Conservation (phyloP, 1,140 invertebrate genomes). For the Propsilocerus akamusi region DNA sequence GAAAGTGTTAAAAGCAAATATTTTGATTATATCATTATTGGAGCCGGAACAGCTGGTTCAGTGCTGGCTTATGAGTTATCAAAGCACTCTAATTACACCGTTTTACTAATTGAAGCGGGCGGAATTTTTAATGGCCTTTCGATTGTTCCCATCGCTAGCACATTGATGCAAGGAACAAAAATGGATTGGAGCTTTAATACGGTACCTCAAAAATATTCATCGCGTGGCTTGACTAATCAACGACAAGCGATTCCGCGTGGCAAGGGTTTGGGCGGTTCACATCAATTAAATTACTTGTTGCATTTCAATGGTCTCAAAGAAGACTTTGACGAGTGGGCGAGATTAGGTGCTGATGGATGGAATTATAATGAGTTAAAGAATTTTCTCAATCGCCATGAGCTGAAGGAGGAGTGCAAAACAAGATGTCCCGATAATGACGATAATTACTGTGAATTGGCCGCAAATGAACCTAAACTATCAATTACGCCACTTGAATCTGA, state of each 20-base stretch:
- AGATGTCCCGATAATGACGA: slow-evolving; percentile 21
- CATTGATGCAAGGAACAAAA: slow-evolving; percentile 38
- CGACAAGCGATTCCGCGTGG: slow-evolving; percentile 41
- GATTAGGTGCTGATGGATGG: slow-evolving; percentile 32
- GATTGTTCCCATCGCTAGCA: slow-evolving; percentile 39
- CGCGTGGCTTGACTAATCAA: slow-evolving; percentile 35
- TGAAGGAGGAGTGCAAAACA: background rate
- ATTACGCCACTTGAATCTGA: background rate
- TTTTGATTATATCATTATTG: slow-evolving; percentile 27
- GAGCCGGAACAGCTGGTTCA: slow-evolving; percentile 61
- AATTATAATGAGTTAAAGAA: slow-evolving; percentile 28
- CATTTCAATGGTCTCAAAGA: slow-evolving; percentile 37
- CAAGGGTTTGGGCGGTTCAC: slow-evolving; percentile 48
- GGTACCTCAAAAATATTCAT: slow-evolving; percentile 39
- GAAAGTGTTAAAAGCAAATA: background rate
- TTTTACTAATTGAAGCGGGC: slow-evolving; percentile 52
- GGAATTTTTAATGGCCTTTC: slow-evolving; percentile 40
- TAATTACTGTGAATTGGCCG: slow-evolving; percentile 9
- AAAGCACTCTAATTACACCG: slow-evolving; percentile 33
- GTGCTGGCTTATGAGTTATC: slow-evolving; percentile 51
- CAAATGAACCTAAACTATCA: background rate
- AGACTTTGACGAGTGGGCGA: slow-evolving; percentile 37
- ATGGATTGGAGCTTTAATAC: slow-evolving; percentile 45
- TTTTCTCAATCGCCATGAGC: slow-evolving; percentile 20
- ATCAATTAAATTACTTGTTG: slow-evolving; percentile 46